A percentile compares a stretch with the other conserved stretches of the same genome.
Conservation (phyloP, 2,113 vertebrate species). For the Phocoena phocoena region DNA sequence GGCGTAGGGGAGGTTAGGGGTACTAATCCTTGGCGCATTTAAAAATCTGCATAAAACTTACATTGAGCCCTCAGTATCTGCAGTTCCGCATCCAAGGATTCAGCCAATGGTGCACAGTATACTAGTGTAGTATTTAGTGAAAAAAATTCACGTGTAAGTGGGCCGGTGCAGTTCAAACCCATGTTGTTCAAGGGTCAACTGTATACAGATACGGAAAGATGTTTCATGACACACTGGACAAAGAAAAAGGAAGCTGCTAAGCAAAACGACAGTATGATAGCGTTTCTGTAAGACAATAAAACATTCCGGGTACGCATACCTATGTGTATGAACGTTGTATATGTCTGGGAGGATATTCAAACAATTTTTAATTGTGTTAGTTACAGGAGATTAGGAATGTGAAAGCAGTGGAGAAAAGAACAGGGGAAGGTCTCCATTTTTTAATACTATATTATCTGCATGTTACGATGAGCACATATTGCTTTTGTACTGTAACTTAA, state of each 20-base stretch:
- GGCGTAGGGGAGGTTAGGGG: not conserved
- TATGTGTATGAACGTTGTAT: not conserved
- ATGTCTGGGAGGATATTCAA: not conserved
- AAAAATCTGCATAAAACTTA: not conserved
- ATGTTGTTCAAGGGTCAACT: not conserved
- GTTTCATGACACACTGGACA: not conserved
- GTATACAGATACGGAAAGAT: not conserved
- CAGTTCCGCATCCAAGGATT: not conserved
- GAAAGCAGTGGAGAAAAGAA: not conserved
- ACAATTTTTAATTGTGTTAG: not conserved
- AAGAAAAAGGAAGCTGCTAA: not conserved
- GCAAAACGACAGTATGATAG: not conserved
- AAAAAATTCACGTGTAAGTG: not conserved
- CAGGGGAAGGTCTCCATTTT: not conserved
- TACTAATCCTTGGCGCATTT: not conserved
- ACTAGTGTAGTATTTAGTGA: not conserved
- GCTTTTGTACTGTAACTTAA: not conserved
- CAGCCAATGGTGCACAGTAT: not conserved
- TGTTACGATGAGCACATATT: not conserved
- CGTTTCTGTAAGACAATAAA: not conserved
- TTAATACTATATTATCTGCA: not conserved
- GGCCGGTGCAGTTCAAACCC: not conserved
- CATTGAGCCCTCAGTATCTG: not conserved
- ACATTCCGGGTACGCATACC: not conserved
- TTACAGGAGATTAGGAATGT: not conserved